Evolutionary conservation across 2,113 vertebrate species (phyloP).

Genomic region (Dromaius novaehollandiae): DNA sequence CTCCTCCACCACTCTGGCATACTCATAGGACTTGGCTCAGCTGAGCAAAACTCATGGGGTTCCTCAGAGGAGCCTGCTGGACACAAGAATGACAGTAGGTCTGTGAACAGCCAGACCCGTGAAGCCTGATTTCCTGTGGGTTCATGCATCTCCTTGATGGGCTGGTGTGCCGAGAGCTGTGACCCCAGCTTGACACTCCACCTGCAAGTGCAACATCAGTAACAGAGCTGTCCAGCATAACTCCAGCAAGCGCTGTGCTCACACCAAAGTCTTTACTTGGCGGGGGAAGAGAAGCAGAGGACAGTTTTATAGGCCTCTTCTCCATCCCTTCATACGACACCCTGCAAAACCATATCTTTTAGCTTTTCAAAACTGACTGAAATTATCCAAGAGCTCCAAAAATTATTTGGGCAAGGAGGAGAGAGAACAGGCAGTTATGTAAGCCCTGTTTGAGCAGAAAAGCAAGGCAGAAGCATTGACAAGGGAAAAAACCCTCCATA

Average conservation of each 20-base stretch:
- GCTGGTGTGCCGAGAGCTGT: not conserved
- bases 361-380: not conserved
- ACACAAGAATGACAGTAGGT: not conserved
- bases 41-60: not conserved
- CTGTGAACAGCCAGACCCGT: not conserved
- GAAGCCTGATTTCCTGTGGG: not conserved
- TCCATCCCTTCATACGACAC: not conserved
- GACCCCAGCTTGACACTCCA: not conserved
- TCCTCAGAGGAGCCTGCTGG: not conserved
- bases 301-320: not conserved
- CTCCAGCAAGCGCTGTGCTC: not conserved
- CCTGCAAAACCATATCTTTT: not conserved
- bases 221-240: accelerated
- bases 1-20: not conserved
- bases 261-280: not conserved
- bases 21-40: not conserved
- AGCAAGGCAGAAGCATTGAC: not conserved
- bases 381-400: not conserved
- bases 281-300: not conserved
- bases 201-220: not conserved
- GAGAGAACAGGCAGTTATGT: not conserved
- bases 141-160: not conserved
- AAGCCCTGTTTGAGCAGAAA: not conserved
- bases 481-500: not conserved
- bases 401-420: not conserved